Evolutionary conservation across 1,140 invertebrate genomes (phyloP), one percentile per base, ranked within the genome.

Genomic region (Zaprionus capensis): DNA sequence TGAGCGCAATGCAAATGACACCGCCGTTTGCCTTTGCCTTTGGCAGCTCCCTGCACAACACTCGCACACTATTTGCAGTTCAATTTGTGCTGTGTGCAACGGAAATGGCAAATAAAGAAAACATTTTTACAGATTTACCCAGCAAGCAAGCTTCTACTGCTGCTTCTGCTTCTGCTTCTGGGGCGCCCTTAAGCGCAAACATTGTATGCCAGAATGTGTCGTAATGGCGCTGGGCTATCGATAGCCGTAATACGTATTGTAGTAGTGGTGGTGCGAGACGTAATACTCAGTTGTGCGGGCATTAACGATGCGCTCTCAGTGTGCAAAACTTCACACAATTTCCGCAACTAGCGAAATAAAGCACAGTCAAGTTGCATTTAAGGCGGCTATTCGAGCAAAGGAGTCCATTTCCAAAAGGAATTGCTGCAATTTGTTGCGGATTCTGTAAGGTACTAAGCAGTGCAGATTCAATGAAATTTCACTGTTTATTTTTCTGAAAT

Each of bases 71-170:
- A 69, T 87, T 87, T 86, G 77, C 83, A 63, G 77, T 82, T 82
- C 77, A 77, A 87, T 78, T 86, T 80, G 64, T 73, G 73, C 58
- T 55, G 20, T 62, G 36, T 66, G 80, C 63, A 55, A 56, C 49
- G 81, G 80, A 73, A 83, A 77, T 83, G 72, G 66, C 59, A 73
- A 83, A 83, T 68, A 80, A 65, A 70, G 73, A 80, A 66, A 65
- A 71, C 73, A 65, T 71, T 64, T 74, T 73, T 65, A 70, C 76
- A 61, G 65, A 74, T 74, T 74, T 65, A 49, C 58, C 38, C 41
- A 63, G 26, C 24, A 26, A 26, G 63, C 63, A 51, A 58, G 17
- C 56, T 17, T n/a, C 41, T 46, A 17, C 41, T 46, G 41, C 41
- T 46, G n/a, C 41, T 44, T n/a, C 38, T 41, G 15, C 15, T 17